Base-by-base conservation (phyloP, 1,140 invertebrate species). In the Zaprionus gabonicus region DNA sequence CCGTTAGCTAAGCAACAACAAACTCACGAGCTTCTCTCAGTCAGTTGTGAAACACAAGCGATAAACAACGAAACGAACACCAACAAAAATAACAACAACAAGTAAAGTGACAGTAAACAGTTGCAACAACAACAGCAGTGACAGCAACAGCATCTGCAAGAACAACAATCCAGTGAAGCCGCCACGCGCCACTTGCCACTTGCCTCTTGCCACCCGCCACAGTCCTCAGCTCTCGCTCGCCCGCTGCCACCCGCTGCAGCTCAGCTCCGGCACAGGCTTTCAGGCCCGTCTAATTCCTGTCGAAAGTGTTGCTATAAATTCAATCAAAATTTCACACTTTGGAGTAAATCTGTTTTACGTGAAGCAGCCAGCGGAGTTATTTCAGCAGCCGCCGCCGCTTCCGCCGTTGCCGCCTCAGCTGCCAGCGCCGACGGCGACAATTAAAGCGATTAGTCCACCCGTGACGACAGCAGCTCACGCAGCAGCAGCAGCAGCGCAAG, bases 261-360 rank as follows among this genome's bases (percentile, higher is more conserved):
- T 73, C 20, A 17, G 41, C 41, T 17, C 15, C 41, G 7, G 41
- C 38, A 41, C 38, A 41, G 38, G 38, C 38, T n/a, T n/a, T n/a
- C 5, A 17, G 23, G 17, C 72, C 57, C 46, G 51, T 46, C 20
- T 41, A 68, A 57, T 81, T 88, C 85, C 86, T 88, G 85, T 88
- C 81, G 85, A 87, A 84, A 72, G 91, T 88, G 91, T 92, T 91
- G 78, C 81, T 77, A 82, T 79, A 91, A 92, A 92, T 91, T 77
- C 81, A 80, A 92, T 91, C 91, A 92, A 92, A 92, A 92, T 92
- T 92, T 92, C 91, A 91, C 91, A 92, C 92, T 93, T 93, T 93
- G 92, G 92, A 93, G 92, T 93, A 91, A 93, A 93, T 93, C 91
- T 93, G 88, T 92, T 92, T 81, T 92, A 93, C 92, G 92, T 93